Evolutionary conservation across 2,888 invertebrate genomes (phyloP), one percentile per base, ranked within the genome.

Genomic region (Biston stratarius): DNA sequence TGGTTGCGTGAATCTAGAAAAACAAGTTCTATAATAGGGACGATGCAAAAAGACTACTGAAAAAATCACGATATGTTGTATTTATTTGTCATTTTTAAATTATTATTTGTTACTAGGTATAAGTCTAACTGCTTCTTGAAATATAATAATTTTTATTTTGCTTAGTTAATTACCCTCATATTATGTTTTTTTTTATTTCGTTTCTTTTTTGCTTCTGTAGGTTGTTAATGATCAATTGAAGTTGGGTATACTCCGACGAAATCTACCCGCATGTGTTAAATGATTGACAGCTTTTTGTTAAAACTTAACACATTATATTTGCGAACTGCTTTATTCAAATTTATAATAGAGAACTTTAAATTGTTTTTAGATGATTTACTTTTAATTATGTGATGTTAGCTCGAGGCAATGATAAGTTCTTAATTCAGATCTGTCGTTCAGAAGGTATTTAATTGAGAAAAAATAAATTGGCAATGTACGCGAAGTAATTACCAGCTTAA

Each of bases 1-100:
- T 61, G 64, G 58, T 73, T 69, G 65, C 72, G 74, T 74, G 71
- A 73, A 74, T 75, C 70, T 71, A 42, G 57, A 48, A 73, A 75
- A 69, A 80, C 80, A 15, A 65, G 76, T 79, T 45, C 14, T 47
- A 36, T 14, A n/a, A 38, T 24, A 53, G 47, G 15, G 3, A 48
- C 15, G 14, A 52, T 14, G 36, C 6, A 52, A 53, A 38, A 38
- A 38, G 0, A 51, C 11, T 12, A n/a, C 0, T 38, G 10, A 10
- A 14, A 5, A 10, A 12, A 9, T 11, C 11, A 11, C 5, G 11
- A 47, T 1, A 15, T 38, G 38, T 9, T 38, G 8, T 38, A 38
- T 38, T 24, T 24, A 24, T 24, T 24, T 24, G 24, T 24, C 24
- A 24, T 24, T 24, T 24, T 24, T 1, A 24, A 24, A 24, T n/a